phyloP scores from a whole-genome alignment of 2,888 invertebrate genomes.

The Endomychus coccineus region DNA sequence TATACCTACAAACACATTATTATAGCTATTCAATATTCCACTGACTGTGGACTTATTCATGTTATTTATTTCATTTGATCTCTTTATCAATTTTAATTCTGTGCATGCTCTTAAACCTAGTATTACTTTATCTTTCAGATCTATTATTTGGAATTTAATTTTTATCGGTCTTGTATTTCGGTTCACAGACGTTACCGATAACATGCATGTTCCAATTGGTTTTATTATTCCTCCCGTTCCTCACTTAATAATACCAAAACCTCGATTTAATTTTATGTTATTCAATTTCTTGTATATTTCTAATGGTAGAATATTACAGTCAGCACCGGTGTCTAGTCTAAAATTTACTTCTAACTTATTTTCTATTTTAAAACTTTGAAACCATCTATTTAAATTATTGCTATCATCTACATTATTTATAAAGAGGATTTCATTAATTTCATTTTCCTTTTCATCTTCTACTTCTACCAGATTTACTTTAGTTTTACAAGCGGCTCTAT shows the following conservation, averaged over 20 bases:
- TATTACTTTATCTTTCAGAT: constrained; percentile 13
- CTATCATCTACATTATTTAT: neutral
- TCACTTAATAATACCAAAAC: neutral
- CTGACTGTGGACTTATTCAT: constrained; percentile 2
- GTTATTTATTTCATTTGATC: constrained; percentile 3
- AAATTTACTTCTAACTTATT: neutral
- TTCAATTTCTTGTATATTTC: neutral
- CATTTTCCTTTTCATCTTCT: constrained; percentile 2
- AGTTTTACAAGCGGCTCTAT: neutral
- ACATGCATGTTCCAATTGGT: too few relatives aligned
- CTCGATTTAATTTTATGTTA: neutral
- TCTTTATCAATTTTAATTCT: constrained; percentile 13
- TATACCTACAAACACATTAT: constrained; percentile 20
- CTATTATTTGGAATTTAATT: constrained; percentile 15
- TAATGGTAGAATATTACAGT: constrained; percentile 2
- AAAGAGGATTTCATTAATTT: neutral
- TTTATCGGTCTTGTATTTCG: too few relatives aligned
- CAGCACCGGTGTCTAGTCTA: neutral
- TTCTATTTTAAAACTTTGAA: constrained; percentile 2
- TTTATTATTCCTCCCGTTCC: too few relatives aligned
- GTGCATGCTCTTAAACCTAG: constrained; percentile 12
- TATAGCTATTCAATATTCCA: constrained; percentile 11
- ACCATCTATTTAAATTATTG: neutral
- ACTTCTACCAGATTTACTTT: neutral
- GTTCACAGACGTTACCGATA: too few relatives aligned